Conservation (phyloP, 2,113 vertebrate species). For the Petaurus breviceps region DNA sequence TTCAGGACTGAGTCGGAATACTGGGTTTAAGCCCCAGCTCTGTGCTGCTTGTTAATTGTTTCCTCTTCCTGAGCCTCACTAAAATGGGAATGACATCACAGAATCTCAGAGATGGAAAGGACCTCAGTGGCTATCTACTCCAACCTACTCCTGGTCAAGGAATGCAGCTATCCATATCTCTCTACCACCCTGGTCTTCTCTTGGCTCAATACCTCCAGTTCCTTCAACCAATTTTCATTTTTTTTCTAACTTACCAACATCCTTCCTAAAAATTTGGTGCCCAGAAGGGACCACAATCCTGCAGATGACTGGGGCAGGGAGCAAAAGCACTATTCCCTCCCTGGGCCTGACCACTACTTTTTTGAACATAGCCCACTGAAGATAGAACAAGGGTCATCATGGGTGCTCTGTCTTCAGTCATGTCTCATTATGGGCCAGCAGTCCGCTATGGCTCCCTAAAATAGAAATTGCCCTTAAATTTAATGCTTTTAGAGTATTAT, state of each 20-base stretch:
- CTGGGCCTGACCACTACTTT: background rate
- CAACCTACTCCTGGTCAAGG: background rate
- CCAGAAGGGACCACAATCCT: background rate
- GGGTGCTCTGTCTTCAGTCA: background rate
- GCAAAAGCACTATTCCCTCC: background rate
- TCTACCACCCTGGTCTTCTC: background rate
- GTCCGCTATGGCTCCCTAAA: background rate
- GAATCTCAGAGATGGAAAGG: background rate
- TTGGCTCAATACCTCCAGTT: background rate
- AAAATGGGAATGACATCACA: background rate
- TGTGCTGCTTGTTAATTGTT: background rate
- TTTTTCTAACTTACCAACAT: background rate
- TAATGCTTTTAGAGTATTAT: background rate
- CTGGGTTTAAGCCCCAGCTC: background rate
- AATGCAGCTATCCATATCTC: background rate
- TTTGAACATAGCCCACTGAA: background rate
- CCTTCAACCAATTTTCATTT: background rate
- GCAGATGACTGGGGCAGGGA: background rate
- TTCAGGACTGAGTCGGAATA: background rate
- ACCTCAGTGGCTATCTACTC: background rate
- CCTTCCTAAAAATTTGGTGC: background rate
- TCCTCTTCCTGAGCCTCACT: background rate
- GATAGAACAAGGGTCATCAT: background rate
- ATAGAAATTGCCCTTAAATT: background rate
- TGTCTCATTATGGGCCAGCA: no score